These are phyloP conservation scores for Thaumatotibia leucotreta DNA, from an alignment of 1,140 invertebrate genomes.

Conservation along the genomic window DNA sequence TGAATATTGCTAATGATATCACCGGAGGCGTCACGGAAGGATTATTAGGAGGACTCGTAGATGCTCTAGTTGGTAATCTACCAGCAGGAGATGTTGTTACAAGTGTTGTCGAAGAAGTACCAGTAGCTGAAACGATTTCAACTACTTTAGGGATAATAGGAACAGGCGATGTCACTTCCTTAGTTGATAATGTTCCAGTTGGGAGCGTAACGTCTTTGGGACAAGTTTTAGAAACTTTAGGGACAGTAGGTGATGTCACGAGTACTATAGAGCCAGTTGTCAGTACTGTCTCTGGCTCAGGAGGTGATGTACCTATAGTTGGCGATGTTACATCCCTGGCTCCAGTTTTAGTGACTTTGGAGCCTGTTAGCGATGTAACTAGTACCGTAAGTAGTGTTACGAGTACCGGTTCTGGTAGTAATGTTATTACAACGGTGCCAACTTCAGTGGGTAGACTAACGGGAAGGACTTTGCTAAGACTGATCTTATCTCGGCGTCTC, in stretches of 20 bases:
- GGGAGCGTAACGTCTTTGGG: background rate
- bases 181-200: background rate
- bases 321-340: background rate
- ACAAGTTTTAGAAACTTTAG: background rate
- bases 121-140: background rate
- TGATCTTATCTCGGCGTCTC: background rate
- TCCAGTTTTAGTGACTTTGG: background rate
- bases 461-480: background rate
- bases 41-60: background rate
- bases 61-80: background rate
- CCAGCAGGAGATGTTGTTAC: background rate
- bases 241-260: background rate
- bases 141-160: background rate
- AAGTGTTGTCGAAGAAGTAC: background rate
- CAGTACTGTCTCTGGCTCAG: background rate
- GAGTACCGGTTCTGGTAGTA: accelerated
- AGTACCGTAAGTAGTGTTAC: too few species aligned
- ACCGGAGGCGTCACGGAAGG: background rate
- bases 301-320: background rate
- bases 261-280: background rate
- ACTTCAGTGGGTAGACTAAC: background rate
- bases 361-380: background rate
- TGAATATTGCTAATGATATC: background rate
- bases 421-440: too few species aligned
- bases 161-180: background rate